Evolutionary conservation across 1,140 invertebrate species (phyloP).

Genomic region (Phymastichus coffea): DNA sequence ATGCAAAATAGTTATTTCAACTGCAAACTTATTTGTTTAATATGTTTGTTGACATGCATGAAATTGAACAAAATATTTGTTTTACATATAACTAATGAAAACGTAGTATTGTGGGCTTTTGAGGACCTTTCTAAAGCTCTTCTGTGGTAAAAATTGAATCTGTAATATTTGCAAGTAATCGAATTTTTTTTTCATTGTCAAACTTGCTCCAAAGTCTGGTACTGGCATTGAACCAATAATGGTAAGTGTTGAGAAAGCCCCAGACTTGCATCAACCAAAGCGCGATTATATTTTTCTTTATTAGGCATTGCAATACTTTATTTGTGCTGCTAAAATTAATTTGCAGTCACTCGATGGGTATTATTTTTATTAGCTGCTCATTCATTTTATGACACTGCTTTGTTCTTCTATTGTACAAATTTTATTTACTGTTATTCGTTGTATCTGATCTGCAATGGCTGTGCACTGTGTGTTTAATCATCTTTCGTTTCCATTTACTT

Average conservation of each 20-base stretch:
- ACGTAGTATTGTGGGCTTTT: conserved; percentile 8
- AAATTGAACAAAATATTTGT: too few species aligned
- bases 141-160: conserved; percentile 7
- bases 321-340: conserved; percentile 11
- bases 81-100: background rate
- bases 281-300: conserved; percentile 13
- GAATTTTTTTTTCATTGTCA: conserved; percentile 55
- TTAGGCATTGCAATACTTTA: background rate
- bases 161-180: conserved; percentile 50
- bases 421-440: background rate
- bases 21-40: conserved; percentile 27
- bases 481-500: conserved; percentile 2
- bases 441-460: conserved; percentile 12
- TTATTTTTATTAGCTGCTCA: conserved; percentile 20
- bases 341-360: conserved; percentile 17
- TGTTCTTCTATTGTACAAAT: background rate
- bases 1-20: conserved; percentile 35
- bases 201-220: conserved; percentile 76
- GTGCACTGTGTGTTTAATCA: conserved; percentile 25
- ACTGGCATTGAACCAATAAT: conserved; percentile 91
- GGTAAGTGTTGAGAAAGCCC: conserved; percentile 70
- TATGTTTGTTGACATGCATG: conserved; percentile 36
- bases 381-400: conserved; percentile 20
- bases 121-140: conserved; percentile 2
- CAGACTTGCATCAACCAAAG: conserved; percentile 29